These are phyloP conservation scores for Orchesella cincta DNA, from an alignment of 1,140 invertebrate species.

Conservation along the genomic window DNA sequence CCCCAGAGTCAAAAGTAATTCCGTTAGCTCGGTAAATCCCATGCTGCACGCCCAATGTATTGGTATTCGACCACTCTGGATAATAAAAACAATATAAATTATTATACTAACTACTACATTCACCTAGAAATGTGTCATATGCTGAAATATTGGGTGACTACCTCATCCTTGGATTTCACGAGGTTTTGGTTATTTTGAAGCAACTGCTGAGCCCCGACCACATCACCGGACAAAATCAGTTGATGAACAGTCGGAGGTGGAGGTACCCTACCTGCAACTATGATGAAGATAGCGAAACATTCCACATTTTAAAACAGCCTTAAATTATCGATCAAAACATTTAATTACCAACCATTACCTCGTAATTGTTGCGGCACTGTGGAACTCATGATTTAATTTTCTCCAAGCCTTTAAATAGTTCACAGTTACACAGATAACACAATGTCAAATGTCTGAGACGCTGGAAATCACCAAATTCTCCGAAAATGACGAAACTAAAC, in stretches of 20 bases:
- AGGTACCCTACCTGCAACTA: not conserved
- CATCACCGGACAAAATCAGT: constrained; percentile 41
- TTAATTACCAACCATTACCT: not conserved
- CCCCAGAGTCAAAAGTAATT: constrained; percentile 54
- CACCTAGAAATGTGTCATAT: not conserved
- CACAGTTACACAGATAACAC: too few species aligned
- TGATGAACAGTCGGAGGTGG: constrained; percentile 38
- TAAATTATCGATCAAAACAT: not conserved
- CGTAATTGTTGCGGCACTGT: not conserved
- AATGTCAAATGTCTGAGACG: too few species aligned
- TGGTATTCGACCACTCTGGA: constrained; percentile 50
- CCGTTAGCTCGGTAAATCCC: constrained; percentile 55
- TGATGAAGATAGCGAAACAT: not conserved
- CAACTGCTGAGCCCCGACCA: constrained; percentile 36
- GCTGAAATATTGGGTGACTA: not conserved
- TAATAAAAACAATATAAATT: not conserved
- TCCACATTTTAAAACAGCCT: not conserved
- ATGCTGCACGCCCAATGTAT: constrained; percentile 59
- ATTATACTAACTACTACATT: not conserved
- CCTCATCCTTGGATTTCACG: constrained; percentile 30
- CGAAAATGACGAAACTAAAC: too few species aligned
- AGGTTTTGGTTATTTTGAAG: constrained; percentile 30
- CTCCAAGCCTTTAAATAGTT: too few species aligned
- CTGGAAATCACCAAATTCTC: too few species aligned
- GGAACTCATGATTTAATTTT: not conserved